phyloP scores from a whole-genome alignment of 1,140 invertebrate genomes.

The Sitodiplosis mosellana region DNA sequence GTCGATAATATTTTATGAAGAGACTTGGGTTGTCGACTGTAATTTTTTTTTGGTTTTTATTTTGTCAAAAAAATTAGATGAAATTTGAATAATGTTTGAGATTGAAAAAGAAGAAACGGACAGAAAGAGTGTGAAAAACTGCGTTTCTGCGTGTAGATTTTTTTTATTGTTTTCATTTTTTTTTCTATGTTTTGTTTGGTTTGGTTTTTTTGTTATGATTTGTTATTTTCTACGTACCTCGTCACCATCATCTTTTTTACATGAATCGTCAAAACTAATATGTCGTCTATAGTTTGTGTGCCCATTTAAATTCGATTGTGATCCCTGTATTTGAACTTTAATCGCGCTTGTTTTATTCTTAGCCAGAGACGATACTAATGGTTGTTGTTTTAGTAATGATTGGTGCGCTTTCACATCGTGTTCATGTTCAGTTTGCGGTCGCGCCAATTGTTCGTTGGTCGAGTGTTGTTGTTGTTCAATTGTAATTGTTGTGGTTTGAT shows the following conservation, averaged over 20 bases:
- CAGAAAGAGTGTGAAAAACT: too few species aligned
- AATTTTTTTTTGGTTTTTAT: too few species aligned
- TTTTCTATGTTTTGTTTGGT: not conserved
- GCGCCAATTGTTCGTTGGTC: not conserved
- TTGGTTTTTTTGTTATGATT: not conserved
- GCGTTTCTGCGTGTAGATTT: too few species aligned
- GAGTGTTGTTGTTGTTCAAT: too few species aligned
- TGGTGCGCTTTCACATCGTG: not conserved
- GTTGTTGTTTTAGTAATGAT: not conserved
- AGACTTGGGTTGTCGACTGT: too few species aligned
- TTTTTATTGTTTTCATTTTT: not conserved
- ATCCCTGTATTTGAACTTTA: slow-evolving; percentile 15
- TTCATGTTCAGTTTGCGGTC: not conserved
- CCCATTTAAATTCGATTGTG: slow-evolving; percentile 17
- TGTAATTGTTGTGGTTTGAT: not conserved
- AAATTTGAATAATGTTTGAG: too few species aligned
- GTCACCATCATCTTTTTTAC: slow-evolving; percentile 27
- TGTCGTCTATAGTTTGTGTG: slow-evolving; percentile 17
- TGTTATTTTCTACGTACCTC: not conserved
- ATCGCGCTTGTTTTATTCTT: slow-evolving; percentile 7
- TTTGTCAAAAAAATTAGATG: too few species aligned
- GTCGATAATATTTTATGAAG: too few species aligned
- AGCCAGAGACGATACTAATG: too few species aligned
- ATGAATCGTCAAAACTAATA: slow-evolving; percentile 27
- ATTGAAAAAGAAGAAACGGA: too few species aligned